phyloP scores from a whole-genome alignment of 2,797 vertebrate genomes.

The Podargus strigoides region DNA sequence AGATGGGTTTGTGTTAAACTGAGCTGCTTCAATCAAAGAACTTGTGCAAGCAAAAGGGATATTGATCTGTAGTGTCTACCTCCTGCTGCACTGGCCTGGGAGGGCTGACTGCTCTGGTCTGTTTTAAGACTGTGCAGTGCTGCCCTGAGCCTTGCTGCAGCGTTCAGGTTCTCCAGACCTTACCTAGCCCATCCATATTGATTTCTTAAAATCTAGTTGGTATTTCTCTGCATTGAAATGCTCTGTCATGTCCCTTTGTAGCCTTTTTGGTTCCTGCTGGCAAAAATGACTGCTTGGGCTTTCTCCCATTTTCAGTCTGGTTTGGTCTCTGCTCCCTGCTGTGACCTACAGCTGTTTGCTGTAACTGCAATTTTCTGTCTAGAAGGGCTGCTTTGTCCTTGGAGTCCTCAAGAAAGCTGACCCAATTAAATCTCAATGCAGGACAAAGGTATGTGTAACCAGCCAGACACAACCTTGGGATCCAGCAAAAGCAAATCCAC shows the following conservation, averaged over 20 bases:
- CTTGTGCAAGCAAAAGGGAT: neutral
- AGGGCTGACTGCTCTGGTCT: neutral
- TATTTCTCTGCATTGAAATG: neutral
- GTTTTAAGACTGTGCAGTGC: neutral
- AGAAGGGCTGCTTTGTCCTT: neutral
- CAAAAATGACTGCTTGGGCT: neutral
- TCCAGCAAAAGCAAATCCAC: neutral
- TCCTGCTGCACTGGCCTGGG: accelerated
- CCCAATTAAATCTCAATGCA: neutral
- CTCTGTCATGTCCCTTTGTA: neutral
- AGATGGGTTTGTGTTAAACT: neutral
- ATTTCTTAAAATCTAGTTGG: neutral
- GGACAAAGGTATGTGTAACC: neutral
- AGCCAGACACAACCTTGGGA: neutral
- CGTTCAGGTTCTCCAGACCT: neutral
- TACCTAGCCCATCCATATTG: neutral
- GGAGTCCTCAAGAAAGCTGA: neutral
- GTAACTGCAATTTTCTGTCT: too few relatives aligned
- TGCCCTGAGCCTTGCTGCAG: neutral
- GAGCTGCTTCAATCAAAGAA: neutral
- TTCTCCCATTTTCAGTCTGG: neutral
- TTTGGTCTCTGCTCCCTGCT: neutral
- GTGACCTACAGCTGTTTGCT: neutral
- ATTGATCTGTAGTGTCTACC: neutral
- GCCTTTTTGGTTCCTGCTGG: neutral